Evolutionary conservation across 2,888 invertebrate species (phyloP).

Genomic region (Eucera pruinosa): DNA sequence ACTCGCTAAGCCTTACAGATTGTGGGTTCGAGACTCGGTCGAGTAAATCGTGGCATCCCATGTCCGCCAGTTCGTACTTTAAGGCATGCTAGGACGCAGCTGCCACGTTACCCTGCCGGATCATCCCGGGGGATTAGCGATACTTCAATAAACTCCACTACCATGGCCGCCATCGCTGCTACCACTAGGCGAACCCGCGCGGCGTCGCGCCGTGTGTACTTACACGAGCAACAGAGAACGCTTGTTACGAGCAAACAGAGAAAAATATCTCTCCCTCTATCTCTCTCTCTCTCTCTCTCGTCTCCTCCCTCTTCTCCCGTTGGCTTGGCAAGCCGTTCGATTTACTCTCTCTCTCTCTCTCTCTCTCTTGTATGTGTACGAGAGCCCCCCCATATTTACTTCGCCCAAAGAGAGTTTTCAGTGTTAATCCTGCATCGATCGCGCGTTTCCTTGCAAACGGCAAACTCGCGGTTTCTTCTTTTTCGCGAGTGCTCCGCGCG

Average conservation of each 20-base stretch:
- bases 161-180: slow-evolving; percentile 43
- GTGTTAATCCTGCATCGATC: too few species aligned
- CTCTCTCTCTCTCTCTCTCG: background rate
- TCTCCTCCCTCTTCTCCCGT: background rate
- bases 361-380: too few species aligned
- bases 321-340: slow-evolving; percentile 15
- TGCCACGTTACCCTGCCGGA: slow-evolving; percentile 75
- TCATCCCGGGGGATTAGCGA: slow-evolving; percentile 79
- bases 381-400: background rate
- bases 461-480: too few species aligned
- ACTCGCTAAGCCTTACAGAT: slow-evolving; percentile 82
- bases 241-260: background rate
- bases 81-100: slow-evolving; percentile 77
- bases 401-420: background rate
- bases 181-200: too few species aligned
- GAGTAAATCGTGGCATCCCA: slow-evolving; percentile 81
- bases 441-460: too few species aligned
- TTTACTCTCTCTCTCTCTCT: slow-evolving; percentile 24
- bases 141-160: slow-evolving; percentile 79
- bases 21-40: slow-evolving; percentile 79
- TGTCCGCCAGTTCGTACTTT: slow-evolving; percentile 74
- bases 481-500: too few species aligned
- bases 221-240: background rate
- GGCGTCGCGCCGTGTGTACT: slow-evolving; percentile 24
- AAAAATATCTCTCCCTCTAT: background rate